phyloP scores from a whole-genome alignment of 1,140 invertebrate genomes.

The Aporrectodea caliginosa region DNA sequence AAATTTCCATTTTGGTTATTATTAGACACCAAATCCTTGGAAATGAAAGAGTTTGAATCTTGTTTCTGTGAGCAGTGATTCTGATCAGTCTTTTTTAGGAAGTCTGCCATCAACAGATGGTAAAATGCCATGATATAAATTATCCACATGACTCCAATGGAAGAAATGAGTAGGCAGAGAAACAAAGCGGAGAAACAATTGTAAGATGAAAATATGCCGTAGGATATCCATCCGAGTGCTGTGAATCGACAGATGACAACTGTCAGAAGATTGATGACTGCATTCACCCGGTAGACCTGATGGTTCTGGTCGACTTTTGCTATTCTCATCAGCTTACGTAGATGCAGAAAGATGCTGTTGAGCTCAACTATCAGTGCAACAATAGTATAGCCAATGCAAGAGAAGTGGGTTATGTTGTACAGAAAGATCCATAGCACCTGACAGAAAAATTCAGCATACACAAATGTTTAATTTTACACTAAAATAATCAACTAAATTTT shows the following conservation, averaged over 20 bases:
- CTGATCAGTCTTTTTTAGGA: slow-evolving; percentile 39
- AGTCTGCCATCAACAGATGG: slow-evolving; percentile 45
- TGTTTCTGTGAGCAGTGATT: too few relatives aligned
- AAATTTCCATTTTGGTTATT: too few relatives aligned
- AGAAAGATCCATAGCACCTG: slow-evolving; percentile 49
- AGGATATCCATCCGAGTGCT: slow-evolving; percentile 37
- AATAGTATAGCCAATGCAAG: slow-evolving; percentile 45
- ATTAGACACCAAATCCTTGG: too few relatives aligned
- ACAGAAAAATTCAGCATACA: too few relatives aligned
- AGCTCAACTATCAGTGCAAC: slow-evolving; percentile 47
- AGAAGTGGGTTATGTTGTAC: slow-evolving; percentile 43
- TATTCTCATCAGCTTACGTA: slow-evolving; percentile 49
- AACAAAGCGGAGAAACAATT: slow-evolving; percentile 37
- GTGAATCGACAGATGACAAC: slow-evolving; percentile 43
- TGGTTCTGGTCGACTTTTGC: slow-evolving; percentile 37
- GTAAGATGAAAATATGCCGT: slow-evolving; percentile 37
- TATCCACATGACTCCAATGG: slow-evolving; percentile 44
- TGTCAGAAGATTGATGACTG: slow-evolving; percentile 41
- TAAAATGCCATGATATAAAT: slow-evolving; percentile 47
- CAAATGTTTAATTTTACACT: too few relatives aligned
- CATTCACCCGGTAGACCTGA: slow-evolving; percentile 38
- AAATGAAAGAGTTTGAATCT: too few relatives aligned
- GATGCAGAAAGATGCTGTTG: slow-evolving; percentile 51
- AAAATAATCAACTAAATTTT: too few relatives aligned
- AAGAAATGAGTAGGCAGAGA: slow-evolving; percentile 32